Percentiles rank a stretch among this genome's conserved stretches.
Conservation (phyloP, 2,113 vertebrate genomes). For the Ctenomys sociabilis region DNA sequence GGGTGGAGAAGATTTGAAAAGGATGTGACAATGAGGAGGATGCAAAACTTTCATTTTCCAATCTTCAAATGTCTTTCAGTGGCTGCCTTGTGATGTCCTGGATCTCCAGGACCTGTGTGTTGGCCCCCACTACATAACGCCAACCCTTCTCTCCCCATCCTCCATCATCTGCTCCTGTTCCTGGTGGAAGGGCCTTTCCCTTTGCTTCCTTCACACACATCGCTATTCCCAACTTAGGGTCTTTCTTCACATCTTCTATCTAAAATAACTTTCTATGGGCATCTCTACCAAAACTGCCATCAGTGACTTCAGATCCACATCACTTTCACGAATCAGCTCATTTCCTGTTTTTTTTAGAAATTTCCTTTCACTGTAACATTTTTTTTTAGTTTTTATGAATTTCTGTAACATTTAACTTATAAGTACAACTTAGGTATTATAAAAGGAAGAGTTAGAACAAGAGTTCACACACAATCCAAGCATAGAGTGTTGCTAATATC, state of each 20-base stretch:
- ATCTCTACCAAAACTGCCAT: background rate
- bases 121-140: background rate
- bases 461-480: background rate
- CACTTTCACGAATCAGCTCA: background rate
- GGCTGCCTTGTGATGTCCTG: background rate
- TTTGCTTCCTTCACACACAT: background rate
- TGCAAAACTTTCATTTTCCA: background rate
- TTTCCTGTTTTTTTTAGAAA: background rate
- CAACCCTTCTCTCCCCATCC: no score
- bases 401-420: background rate
- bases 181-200: rapidly evolving
- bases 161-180: background rate
- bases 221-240: background rate
- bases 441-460: background rate
- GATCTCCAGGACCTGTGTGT: background rate
- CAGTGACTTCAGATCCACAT: background rate
- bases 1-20: background rate
- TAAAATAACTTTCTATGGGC: background rate
- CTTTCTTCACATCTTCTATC: background rate
- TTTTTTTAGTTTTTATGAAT: background rate
- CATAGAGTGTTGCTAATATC: background rate
- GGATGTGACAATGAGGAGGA: background rate
- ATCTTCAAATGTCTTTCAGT: background rate
- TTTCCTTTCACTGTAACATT: background rate
- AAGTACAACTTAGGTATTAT: background rate